phyloP scores from a whole-genome alignment of 2,113 vertebrate genomes.

The Pseudorhombus dupliciocellatus region DNA sequence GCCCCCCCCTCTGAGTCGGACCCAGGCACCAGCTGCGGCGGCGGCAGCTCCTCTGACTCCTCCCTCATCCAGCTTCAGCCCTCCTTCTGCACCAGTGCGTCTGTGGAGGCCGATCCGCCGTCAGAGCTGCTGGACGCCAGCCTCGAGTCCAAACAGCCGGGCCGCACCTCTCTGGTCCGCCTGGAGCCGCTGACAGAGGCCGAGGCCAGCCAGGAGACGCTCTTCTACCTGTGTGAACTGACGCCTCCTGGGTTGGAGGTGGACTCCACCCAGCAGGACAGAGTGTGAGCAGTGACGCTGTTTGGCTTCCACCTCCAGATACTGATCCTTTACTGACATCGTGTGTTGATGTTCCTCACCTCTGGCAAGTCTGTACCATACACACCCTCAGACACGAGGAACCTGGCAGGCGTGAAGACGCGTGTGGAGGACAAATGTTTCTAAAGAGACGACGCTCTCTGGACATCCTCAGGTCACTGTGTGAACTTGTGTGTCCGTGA shows the following conservation, averaged over 20 bases:
- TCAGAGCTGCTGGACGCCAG: slow-evolving; percentile 84
- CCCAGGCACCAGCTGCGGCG: slow-evolving; percentile 2
- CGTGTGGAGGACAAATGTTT: background rate
- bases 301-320: background rate
- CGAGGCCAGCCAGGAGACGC: slow-evolving; percentile 89
- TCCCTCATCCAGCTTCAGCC: slow-evolving; percentile 5
- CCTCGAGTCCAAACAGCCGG: slow-evolving; percentile 71
- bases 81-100: background rate
- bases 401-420: too few species aligned
- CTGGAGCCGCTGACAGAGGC: slow-evolving; percentile 94
- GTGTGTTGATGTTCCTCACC: background rate
- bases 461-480: background rate
- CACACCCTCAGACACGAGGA: too few species aligned
- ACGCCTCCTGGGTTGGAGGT: slow-evolving; percentile 75
- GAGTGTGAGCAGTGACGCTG: slow-evolving; percentile 61
- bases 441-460: background rate
- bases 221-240: slow-evolving; percentile 95
- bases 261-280: slow-evolving; percentile 82
- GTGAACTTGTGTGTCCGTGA: background rate
- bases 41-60: background rate
- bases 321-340: background rate
- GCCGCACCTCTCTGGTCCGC: slow-evolving; percentile 89
- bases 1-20: slow-evolving; percentile 57
- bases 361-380: background rate
- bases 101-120: slow-evolving; percentile 64